A percentile compares a stretch with the other conserved stretches of the same genome.
phyloP scores from a whole-genome alignment of 2,888 invertebrate genomes.

The Autographa pulchrina region DNA sequence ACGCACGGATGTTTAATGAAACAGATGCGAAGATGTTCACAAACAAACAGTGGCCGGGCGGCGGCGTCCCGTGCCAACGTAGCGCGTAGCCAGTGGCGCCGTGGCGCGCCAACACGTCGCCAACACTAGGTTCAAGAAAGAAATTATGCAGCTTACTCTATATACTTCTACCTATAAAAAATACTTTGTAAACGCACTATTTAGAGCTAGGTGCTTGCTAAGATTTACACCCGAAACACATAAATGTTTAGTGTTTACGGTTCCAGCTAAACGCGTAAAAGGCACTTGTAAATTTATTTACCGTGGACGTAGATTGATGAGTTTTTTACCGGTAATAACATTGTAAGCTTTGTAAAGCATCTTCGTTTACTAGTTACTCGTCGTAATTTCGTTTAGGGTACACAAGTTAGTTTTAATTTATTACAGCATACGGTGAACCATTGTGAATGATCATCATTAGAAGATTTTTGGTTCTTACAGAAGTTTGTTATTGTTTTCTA shows the following conservation, averaged over 20 bases:
- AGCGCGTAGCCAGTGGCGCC: constrained; percentile 76
- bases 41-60: constrained; percentile 81
- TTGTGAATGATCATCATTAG: constrained; percentile 18
- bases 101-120: constrained; percentile 74
- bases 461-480: constrained; percentile 5
- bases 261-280: constrained; percentile 46
- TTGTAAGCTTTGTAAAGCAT: constrained; percentile 18
- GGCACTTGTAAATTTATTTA: constrained; percentile 41
- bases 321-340: constrained; percentile 31
- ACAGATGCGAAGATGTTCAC: constrained; percentile 86
- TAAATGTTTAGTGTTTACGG: constrained; percentile 64
- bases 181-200: constrained; percentile 16
- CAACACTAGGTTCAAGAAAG: constrained; percentile 77
- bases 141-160: constrained; percentile 49
- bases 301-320: constrained; percentile 38
- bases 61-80: constrained; percentile 73
- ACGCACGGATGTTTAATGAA: constrained; percentile 83
- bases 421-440: constrained; percentile 35
- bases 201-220: constrained; percentile 43
- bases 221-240: constrained; percentile 51
- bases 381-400: constrained; percentile 7
- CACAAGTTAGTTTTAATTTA: constrained; percentile 21
- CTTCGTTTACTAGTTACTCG: background rate
- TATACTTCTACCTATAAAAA: constrained; percentile 16
- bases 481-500: constrained; percentile 22